These are phyloP conservation scores for Campoplex nolae DNA, from an alignment of 2,888 invertebrate species.

Conservation along the genomic window DNA sequence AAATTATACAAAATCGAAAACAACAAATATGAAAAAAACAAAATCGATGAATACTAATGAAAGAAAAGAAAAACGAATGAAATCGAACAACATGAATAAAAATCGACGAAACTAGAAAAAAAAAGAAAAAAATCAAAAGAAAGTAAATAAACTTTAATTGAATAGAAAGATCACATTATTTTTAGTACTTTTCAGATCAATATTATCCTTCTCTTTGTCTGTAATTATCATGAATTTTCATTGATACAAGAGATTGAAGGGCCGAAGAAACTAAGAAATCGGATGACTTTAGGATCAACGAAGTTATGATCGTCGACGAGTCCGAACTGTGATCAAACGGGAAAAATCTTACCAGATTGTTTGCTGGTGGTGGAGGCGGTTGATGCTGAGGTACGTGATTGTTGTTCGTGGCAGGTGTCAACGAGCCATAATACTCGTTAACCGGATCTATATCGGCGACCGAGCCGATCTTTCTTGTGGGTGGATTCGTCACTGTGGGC, in stretches of 20 bases:
- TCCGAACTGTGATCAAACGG: neutral
- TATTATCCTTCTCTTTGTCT: neutral
- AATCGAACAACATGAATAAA: conserved; percentile 42
- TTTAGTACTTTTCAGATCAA: neutral
- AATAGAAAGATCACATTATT: neutral
- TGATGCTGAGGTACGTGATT: conserved; percentile 82
- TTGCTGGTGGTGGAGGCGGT: conserved; percentile 77
- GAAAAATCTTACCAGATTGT: conserved; percentile 78
- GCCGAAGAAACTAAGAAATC: neutral
- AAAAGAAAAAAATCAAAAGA: conserved; percentile 52
- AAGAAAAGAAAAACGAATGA: conserved; percentile 25
- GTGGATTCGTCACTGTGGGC: conserved; percentile 85
- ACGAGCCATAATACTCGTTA: conserved; percentile 93
- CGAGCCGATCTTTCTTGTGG: conserved; percentile 92
- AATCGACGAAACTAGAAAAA: conserved; percentile 40
- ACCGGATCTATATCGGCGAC: conserved; percentile 98
- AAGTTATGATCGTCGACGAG: neutral
- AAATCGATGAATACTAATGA: conserved; percentile 24
- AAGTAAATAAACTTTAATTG: conserved; percentile 13
- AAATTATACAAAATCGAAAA: conserved; percentile 44
- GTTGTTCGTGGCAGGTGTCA: conserved; percentile 85
- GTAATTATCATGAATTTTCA: neutral
- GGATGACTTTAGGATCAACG: neutral
- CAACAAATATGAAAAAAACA: neutral
- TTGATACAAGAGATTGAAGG: neutral